Evolutionary conservation across 2,888 invertebrate genomes (phyloP).

Genomic region (Ophion ellenae): DNA sequence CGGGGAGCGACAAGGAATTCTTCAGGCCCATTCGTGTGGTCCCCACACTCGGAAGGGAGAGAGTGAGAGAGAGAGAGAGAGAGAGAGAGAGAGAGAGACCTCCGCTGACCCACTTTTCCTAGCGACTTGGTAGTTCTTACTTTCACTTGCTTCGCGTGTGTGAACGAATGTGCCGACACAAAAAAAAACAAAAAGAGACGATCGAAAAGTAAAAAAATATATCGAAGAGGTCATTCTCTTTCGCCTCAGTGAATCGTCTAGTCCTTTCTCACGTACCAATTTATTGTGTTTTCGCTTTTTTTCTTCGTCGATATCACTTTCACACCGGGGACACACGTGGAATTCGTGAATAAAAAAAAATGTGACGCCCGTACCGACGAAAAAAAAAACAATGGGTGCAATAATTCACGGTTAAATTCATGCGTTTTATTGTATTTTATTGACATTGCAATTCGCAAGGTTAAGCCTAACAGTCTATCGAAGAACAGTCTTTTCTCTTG

Average conservation of each 20-base stretch:
- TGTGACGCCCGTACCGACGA: neutral
- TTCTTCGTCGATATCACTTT: constrained; percentile 54
- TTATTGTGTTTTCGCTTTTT: constrained; percentile 54
- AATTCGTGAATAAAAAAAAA: constrained; percentile 52
- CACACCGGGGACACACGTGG: constrained; percentile 32
- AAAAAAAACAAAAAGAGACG: constrained; percentile 38
- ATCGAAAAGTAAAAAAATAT: constrained; percentile 50
- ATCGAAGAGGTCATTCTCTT: constrained; percentile 43
- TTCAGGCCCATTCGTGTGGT: constrained; percentile 16
- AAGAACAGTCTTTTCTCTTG: constrained; percentile 78
- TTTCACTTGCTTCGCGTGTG: constrained; percentile 70
- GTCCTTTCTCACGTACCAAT: constrained; percentile 37
- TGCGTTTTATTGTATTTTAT: constrained; percentile 21
- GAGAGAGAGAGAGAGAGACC: constrained; percentile 31
- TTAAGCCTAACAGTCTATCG: constrained; percentile 74
- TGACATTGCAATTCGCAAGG: neutral
- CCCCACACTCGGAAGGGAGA: neutral
- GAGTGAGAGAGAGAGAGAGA: constrained; percentile 15
- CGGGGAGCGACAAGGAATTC: constrained; percentile 48
- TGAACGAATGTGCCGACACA: constrained; percentile 56
- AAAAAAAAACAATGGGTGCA: neutral
- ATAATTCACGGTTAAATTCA: neutral
- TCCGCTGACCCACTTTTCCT: constrained; percentile 71
- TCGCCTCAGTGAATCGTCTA: constrained; percentile 30
- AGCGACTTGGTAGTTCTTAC: constrained; percentile 61